Percentiles rank a stretch among this genome's conserved stretches.
phyloP scores from a whole-genome alignment of 1,140 invertebrate species.

The Achatina immaculata region DNA sequence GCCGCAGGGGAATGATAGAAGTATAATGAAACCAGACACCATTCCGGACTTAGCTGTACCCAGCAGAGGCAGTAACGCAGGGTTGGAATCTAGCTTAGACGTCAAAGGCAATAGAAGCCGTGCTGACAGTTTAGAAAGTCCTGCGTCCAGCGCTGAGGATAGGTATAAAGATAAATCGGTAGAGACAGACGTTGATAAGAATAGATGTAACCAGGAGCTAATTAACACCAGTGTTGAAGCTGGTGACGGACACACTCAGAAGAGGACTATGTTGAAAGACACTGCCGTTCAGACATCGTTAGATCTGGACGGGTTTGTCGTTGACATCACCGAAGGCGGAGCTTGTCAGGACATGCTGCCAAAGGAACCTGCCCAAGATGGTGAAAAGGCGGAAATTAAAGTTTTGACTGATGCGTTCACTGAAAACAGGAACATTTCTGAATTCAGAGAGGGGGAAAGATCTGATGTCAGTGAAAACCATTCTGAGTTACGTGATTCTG shows the following conservation, averaged over 20 bases:
- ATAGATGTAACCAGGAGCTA: neutral
- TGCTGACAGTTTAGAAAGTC: neutral
- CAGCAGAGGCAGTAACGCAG: neutral
- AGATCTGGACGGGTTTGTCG: neutral
- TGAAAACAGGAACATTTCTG: neutral
- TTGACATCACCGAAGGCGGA: neutral
- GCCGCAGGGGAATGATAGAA: neutral
- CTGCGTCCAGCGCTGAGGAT: neutral
- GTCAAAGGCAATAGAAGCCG: neutral
- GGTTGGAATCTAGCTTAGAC: neutral
- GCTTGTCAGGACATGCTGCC: neutral
- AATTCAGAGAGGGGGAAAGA: neutral
- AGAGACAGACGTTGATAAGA: too few species aligned
- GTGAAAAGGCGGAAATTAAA: neutral
- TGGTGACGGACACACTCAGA: neutral
- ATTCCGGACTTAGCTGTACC: neutral
- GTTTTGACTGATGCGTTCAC: neutral
- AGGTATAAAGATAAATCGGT: too few species aligned
- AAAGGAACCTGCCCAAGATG: neutral
- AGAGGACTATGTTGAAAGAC: neutral
- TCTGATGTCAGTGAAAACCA: too few species aligned
- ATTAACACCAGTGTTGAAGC: too few species aligned
- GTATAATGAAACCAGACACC: neutral
- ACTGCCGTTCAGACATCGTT: constrained; percentile 21
- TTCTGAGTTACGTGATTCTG: too few species aligned